These are phyloP conservation scores for Andrena camellia DNA, from an alignment of 2,888 invertebrate species.

Conservation along the genomic window DNA sequence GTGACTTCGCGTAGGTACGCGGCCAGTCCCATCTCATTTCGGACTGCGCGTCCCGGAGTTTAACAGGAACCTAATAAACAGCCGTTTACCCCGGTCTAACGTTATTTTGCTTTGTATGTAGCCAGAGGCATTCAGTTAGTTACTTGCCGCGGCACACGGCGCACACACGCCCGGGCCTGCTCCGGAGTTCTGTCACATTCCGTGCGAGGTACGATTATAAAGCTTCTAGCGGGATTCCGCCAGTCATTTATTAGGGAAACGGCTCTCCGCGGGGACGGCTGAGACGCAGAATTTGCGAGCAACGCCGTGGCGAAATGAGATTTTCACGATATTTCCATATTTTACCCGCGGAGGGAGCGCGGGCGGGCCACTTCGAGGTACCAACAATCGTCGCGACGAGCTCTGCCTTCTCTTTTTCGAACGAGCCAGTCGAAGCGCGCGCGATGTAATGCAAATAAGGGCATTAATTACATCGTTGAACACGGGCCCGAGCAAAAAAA, in stretches of 20 bases:
- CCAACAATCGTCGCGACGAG: neutral
- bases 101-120: slow-evolving; percentile 57
- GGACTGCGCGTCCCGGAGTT: slow-evolving; percentile 46
- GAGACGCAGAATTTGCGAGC: slow-evolving; percentile 50
- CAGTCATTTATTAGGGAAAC: slow-evolving; percentile 61
- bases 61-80: slow-evolving; percentile 66
- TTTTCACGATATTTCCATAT: slow-evolving; percentile 62
- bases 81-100: slow-evolving; percentile 64
- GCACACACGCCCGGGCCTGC: slow-evolving; percentile 12
- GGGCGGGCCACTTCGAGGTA: slow-evolving; percentile 1
- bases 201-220: slow-evolving; percentile 63
- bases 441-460: slow-evolving; percentile 28
- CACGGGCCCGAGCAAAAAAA: neutral
- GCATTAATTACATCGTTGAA: slow-evolving; percentile 34
- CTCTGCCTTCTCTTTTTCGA: neutral
- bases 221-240: slow-evolving; percentile 61
- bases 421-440: neutral
- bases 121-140: slow-evolving; percentile 50
- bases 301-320: slow-evolving; percentile 43
- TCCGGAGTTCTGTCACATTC: slow-evolving; percentile 52
- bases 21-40: slow-evolving; percentile 56
- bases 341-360: slow-evolving; percentile 33
- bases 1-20: slow-evolving; percentile 41
- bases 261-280: slow-evolving; percentile 27
- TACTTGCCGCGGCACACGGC: slow-evolving; percentile 24